A percentile compares a stretch with the other conserved stretches of the same genome.
These are phyloP conservation scores for Calosoma granatense DNA, from an alignment of 1,140 invertebrate species.

Conservation along the genomic window DNA sequence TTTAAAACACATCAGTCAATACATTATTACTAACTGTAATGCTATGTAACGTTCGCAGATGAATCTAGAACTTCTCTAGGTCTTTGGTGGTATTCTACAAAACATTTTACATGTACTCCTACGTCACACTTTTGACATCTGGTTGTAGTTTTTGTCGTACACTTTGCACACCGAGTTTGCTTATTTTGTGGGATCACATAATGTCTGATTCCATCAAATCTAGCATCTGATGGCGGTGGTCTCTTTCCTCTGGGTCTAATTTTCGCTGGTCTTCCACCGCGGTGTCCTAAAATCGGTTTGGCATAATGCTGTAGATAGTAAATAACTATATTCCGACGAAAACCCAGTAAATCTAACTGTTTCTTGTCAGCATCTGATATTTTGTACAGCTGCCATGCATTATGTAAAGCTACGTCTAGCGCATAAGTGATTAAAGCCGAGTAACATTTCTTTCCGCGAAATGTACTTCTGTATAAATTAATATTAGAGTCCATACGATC, in stretches of 20 bases:
- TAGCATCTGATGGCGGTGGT: slow-evolving; percentile 12
- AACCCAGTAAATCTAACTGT: slow-evolving; percentile 17
- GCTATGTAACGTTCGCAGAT: too few relatives aligned
- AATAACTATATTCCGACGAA: slow-evolving; percentile 18
- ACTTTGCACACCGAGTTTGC: slow-evolving; percentile 19
- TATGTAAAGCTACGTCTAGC: slow-evolving; percentile 17
- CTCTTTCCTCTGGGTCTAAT: slow-evolving; percentile 5
- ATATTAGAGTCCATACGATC: slow-evolving; percentile 19
- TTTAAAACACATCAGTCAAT: too few relatives aligned
- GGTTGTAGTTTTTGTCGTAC: slow-evolving; percentile 19
- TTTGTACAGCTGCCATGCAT: slow-evolving; percentile 18
- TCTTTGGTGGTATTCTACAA: slow-evolving; percentile 16
- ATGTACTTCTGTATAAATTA: slow-evolving; percentile 16
- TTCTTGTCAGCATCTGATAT: slow-evolving; percentile 10
- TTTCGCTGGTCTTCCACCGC: slow-evolving; percentile 8
- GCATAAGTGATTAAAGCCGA: slow-evolving; percentile 17
- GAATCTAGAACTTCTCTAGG: slow-evolving; percentile 2
- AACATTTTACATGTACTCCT: slow-evolving; percentile 21
- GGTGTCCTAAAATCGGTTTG: slow-evolving; percentile 13
- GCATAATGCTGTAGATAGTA: slow-evolving; percentile 16
- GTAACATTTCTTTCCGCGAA: slow-evolving; percentile 18
- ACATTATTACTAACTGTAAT: too few relatives aligned
- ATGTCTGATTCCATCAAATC: slow-evolving; percentile 19
- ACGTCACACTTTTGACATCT: slow-evolving; percentile 20
- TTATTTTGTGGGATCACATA: slow-evolving; percentile 20